Conservation (phyloP, 2,888 invertebrate species). For the Nematopogon swammerdamellus region DNA sequence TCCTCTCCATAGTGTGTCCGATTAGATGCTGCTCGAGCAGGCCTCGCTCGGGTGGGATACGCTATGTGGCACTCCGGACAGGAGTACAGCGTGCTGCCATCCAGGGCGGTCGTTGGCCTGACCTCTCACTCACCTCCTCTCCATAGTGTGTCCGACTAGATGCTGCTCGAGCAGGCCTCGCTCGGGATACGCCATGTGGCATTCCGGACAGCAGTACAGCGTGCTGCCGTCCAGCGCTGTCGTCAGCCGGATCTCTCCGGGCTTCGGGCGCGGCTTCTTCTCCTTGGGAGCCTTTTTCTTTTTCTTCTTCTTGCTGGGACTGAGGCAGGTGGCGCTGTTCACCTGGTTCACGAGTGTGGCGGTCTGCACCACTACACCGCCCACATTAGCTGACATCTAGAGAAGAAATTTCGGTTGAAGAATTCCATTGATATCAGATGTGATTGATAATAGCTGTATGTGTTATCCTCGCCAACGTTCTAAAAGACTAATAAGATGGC, state of each 20-base stretch:
- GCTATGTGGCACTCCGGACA: slow-evolving; percentile 91
- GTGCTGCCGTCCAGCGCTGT: slow-evolving; percentile 82
- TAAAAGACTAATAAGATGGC: no score
- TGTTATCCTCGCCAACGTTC: no score
- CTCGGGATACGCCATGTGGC: slow-evolving; percentile 88
- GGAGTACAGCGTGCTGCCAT: slow-evolving; percentile 81
- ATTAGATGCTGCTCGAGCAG: slow-evolving; percentile 80
- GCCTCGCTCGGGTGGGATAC: slow-evolving; percentile 80
- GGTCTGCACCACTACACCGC: slow-evolving; percentile 46
- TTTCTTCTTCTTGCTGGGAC: slow-evolving; percentile 67
- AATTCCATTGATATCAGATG: slow-evolving; percentile 15
- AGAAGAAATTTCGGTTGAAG: slow-evolving; percentile 11
- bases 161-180: slow-evolving; percentile 81
- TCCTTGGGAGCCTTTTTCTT: slow-evolving; percentile 75
- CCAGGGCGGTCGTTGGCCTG: slow-evolving; percentile 63
- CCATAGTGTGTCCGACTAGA: slow-evolving; percentile 81
- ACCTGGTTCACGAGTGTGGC: slow-evolving; percentile 43
- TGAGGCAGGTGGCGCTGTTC: slow-evolving; percentile 20
- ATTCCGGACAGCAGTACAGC: slow-evolving; percentile 82
- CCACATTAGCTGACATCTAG: slow-evolving; percentile 35
- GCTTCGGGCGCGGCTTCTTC: slow-evolving; percentile 79
- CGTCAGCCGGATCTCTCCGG: slow-evolving; percentile 77
- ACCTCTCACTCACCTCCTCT: slow-evolving; percentile 52
- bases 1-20: slow-evolving; percentile 80
- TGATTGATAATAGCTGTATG: no score